Conservation (phyloP, 2,113 vertebrate genomes). For the Atlantisia rogersi region DNA sequence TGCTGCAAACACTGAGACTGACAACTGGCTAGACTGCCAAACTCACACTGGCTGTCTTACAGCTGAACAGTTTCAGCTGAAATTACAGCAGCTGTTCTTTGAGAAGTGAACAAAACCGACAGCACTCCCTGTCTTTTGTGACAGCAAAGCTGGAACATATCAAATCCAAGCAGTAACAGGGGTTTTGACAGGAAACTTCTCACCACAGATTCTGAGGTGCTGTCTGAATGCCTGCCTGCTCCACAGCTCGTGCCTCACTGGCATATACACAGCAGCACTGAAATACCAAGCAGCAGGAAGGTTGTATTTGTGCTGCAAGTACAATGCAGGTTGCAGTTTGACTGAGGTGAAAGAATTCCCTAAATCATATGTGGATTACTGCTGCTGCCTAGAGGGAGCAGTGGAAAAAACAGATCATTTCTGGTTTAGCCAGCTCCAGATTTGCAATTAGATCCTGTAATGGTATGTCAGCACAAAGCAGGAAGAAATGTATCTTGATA, state of each 20-base stretch:
- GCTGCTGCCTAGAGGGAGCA: constrained; percentile 53
- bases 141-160: background rate
- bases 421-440: background rate
- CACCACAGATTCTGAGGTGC: background rate
- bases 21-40: background rate
- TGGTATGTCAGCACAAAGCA: background rate
- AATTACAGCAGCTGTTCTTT: background rate
- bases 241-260: background rate
- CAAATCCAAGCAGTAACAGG: background rate
- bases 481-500: background rate
- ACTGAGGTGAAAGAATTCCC: background rate
- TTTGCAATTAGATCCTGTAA: background rate
- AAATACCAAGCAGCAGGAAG: background rate
- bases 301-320: background rate
- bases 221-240: background rate
- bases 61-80: background rate
- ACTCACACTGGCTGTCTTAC: background rate
- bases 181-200: background rate
- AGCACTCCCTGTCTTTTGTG: background rate
- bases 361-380: background rate
- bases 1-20: background rate
- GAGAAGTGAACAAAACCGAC: background rate
- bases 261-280: background rate
- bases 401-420: background rate
- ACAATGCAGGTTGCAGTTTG: background rate